Conservation (phyloP, 2,113 vertebrate species). For the Oceanites oceanicus region DNA sequence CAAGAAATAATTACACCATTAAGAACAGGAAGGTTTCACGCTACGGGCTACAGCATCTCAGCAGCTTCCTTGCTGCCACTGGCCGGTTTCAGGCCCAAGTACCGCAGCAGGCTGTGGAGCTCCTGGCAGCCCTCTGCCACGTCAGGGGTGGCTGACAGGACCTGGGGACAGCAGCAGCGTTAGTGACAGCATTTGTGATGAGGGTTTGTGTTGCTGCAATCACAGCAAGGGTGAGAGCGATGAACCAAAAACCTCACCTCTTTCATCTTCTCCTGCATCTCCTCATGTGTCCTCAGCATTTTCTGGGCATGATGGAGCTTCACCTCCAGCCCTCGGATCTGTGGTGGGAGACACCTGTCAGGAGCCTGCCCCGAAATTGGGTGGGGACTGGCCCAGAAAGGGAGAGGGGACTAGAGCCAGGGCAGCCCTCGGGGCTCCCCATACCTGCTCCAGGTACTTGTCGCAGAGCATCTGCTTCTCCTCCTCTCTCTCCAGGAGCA, state of each 20-base stretch:
- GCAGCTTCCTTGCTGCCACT: not conserved
- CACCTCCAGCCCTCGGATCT: constrained; percentile 9
- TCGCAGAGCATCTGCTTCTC: constrained; percentile 45
- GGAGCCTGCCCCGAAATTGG: not conserved
- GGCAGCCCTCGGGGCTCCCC: not conserved
- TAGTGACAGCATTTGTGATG: not conserved
- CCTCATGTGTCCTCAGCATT: not conserved
- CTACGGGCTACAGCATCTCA: not conserved
- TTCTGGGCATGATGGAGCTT: not conserved
- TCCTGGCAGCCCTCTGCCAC: constrained; percentile 41
- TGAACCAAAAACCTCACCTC: constrained; percentile 14
- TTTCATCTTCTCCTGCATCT: constrained; percentile 3
- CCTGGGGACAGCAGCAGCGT: not conserved
- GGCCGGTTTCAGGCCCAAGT: not conserved
- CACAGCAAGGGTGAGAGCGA: not conserved
- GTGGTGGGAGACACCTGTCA: not conserved
- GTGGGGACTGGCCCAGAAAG: not conserved
- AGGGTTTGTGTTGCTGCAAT: not conserved
- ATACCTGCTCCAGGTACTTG: constrained; percentile 70
- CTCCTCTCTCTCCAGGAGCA: constrained; percentile 66
- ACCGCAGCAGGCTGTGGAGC: constrained; percentile 43
- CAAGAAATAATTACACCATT: constrained; percentile 18
- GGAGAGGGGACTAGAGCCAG: not conserved
- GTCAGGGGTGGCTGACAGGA: rapidly evolving
- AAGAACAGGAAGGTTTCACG: not conserved